Evolutionary conservation across 2,797 vertebrate species (phyloP).

Genomic region (Chiroxiphia lanceolata): DNA sequence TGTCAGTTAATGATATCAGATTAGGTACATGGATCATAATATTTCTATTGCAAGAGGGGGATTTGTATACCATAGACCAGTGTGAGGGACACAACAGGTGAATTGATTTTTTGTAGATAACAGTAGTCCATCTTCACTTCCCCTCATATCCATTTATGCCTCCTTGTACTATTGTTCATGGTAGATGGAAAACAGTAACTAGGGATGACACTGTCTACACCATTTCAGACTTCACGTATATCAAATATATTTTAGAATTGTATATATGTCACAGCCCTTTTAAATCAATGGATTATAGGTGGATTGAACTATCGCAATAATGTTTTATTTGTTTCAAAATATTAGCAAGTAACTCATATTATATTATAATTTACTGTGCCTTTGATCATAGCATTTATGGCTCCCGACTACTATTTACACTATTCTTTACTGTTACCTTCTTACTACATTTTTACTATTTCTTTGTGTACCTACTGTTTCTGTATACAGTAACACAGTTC

Average conservation of each 20-base stretch:
- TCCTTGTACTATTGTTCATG: background rate
- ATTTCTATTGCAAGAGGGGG: background rate
- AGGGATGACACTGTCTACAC: background rate
- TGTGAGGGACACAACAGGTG: background rate
- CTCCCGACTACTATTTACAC: background rate
- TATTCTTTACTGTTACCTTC: background rate
- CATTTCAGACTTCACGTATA: background rate
- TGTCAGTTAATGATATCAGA: background rate
- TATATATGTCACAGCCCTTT: background rate
- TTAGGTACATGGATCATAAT: background rate
- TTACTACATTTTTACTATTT: background rate
- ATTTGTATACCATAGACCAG: background rate
- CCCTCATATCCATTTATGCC: background rate
- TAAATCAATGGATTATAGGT: background rate
- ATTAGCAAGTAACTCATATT: background rate
- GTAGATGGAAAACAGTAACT: background rate
- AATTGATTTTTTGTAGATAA: background rate
- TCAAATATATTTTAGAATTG: background rate
- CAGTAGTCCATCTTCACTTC: background rate
- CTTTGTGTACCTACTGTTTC: background rate
- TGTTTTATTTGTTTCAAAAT: background rate
- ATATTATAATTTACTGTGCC: background rate
- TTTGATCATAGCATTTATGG: background rate
- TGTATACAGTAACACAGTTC: background rate
- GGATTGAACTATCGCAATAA: background rate